phyloP scores from a whole-genome alignment of 2,113 vertebrate genomes.

The Oreotrochilus melanogaster region DNA sequence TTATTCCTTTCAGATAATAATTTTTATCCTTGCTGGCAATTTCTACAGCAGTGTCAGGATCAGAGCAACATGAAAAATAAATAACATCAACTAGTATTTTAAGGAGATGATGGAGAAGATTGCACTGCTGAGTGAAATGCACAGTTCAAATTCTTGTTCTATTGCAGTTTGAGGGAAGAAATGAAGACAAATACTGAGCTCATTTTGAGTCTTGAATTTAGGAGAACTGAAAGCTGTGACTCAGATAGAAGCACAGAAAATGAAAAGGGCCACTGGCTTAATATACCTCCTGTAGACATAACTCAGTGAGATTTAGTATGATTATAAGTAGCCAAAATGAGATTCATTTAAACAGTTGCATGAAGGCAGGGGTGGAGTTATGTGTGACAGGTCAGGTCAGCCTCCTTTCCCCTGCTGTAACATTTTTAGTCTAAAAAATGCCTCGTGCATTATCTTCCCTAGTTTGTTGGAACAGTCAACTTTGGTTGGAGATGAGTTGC shows the following conservation, averaged over 20 bases:
- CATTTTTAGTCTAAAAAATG: neutral
- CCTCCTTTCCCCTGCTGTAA: neutral
- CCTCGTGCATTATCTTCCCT: neutral
- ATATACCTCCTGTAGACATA: neutral
- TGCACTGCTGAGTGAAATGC: neutral
- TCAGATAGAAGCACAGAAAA: neutral
- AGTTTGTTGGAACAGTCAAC: neutral
- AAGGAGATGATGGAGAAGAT: constrained; percentile 7
- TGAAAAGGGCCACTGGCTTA: neutral
- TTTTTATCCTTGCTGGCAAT: constrained; percentile 26
- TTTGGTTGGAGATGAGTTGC: neutral
- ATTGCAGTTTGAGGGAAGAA: neutral
- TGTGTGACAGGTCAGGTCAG: neutral
- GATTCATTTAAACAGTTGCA: neutral
- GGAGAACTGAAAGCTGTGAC: neutral
- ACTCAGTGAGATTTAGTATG: neutral
- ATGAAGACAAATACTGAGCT: neutral
- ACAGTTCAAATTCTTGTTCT: neutral
- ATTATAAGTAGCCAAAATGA: neutral
- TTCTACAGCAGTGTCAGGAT: constrained; percentile 5
- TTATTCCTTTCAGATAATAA: neutral
- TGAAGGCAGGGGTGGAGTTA: neutral
- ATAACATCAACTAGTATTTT: neutral
- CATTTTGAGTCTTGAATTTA: neutral
- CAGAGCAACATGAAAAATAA: constrained; percentile 28